Evolutionary conservation across 2,888 invertebrate species (phyloP).

Genomic region (Laspeyria flexula): DNA sequence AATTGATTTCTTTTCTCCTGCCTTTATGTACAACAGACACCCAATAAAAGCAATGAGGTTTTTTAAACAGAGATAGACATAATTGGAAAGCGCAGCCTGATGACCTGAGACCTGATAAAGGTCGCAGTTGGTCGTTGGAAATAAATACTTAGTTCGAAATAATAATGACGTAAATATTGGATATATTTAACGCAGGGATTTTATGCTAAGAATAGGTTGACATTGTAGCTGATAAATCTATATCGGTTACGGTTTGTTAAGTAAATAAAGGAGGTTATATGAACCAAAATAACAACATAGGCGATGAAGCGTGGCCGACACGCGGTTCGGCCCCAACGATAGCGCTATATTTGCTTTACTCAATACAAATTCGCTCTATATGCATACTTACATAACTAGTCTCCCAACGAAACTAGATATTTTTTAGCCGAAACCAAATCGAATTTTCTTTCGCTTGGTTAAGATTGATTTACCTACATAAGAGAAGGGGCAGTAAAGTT

Average conservation of each 20-base stretch:
- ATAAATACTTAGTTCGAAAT: too few relatives aligned
- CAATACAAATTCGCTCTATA: slow-evolving; percentile 39
- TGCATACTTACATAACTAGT: slow-evolving; percentile 31
- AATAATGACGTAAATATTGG: too few relatives aligned
- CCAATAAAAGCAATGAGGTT: too few relatives aligned
- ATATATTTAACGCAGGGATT: slow-evolving; percentile 4
- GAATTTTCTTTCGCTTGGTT: neutral
- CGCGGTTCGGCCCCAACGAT: slow-evolving; percentile 45
- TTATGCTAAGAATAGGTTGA: slow-evolving; percentile 25
- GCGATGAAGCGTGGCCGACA: slow-evolving; percentile 53
- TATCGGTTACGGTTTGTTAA: slow-evolving; percentile 50
- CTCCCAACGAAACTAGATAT: neutral
- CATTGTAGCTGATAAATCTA: slow-evolving; percentile 37
- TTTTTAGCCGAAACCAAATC: neutral
- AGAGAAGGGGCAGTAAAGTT: too few relatives aligned
- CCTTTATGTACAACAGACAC: too few relatives aligned
- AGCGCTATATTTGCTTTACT: slow-evolving; percentile 39
- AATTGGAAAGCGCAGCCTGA: too few relatives aligned
- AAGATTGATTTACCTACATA: neutral
- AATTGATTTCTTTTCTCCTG: too few relatives aligned
- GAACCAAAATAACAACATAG: slow-evolving; percentile 57
- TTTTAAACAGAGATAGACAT: too few relatives aligned
- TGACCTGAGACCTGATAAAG: too few relatives aligned
- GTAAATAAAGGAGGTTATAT: slow-evolving; percentile 52
- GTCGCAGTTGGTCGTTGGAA: too few relatives aligned